phyloP scores from a whole-genome alignment of 1,140 invertebrate genomes.

The Pinna nobilis region DNA sequence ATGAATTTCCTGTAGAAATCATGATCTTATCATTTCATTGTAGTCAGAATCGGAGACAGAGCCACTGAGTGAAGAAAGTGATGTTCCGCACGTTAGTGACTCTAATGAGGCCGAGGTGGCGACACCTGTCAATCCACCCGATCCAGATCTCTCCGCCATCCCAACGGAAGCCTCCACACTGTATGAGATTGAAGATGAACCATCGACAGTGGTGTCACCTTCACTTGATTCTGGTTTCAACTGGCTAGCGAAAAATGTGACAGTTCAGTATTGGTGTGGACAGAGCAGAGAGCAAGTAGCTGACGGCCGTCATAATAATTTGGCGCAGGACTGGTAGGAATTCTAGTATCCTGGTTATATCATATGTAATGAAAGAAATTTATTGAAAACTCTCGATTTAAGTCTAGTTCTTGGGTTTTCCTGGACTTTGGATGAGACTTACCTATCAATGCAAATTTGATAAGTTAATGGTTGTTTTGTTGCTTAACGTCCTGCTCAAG shows the following conservation, averaged over 20 bases:
- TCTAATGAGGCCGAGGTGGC: not conserved
- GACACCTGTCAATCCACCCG: not conserved
- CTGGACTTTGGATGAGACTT: too few species aligned
- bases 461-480: too few species aligned
- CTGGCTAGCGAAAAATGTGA: conserved; percentile 54
- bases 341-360: too few species aligned
- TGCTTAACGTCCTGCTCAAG: too few species aligned
- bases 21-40: not conserved
- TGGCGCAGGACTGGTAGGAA: conserved; percentile 54
- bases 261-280: conserved; percentile 61
- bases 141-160: conserved; percentile 16
- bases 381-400: not conserved
- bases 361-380: too few species aligned
- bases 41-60: conserved; percentile 14
- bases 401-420: too few species aligned
- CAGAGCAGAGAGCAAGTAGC: not conserved
- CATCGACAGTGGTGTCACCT: conserved; percentile 2
- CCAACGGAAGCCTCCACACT: conserved; percentile 23
- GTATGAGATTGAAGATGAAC: conserved; percentile 19
- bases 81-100: not conserved
- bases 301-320: conserved; percentile 24
- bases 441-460: too few species aligned
- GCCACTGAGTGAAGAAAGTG: not conserved
- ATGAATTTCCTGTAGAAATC: too few species aligned
- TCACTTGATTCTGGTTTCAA: conserved; percentile 34